Evolutionary conservation across 2,113 vertebrate species (phyloP), one percentile per base, ranked within the genome.

Genomic region (Phyllopteryx taeniolatus): DNA sequence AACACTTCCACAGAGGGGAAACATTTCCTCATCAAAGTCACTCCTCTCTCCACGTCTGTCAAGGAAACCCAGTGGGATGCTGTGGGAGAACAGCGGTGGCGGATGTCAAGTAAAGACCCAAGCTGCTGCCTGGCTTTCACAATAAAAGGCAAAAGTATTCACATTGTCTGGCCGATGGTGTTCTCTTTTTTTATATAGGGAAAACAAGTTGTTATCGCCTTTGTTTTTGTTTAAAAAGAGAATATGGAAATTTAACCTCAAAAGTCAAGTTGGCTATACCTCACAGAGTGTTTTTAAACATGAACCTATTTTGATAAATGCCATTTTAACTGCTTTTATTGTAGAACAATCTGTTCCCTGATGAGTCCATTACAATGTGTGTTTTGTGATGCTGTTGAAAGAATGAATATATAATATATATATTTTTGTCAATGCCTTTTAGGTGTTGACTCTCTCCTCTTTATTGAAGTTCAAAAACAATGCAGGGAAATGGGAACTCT

Each of bases 21-120:
- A 77, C 54, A 61, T 70, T 76, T 81, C 76, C 74, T 77, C 83
- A 87, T 88, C 78, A 88, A 89, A 92, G 87, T 82, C 81, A 22
- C 79, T 81, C 49, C 42, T 67, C 71, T 72, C 31, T 62, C n/a
- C 67, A 65, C 72, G 76, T 76, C 72, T 85, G 74, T 83, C 66
- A 78, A 73, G 70, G 79, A 88, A 82, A 57, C 84, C 77, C 83
- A 77, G 85, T 78, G 79, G 90, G 85, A 89, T 76, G 27, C 79
- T 76, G 69, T 79, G 75, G 71, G 44, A 83, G 76, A 85, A 70
- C 68, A 39, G 35, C 6, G 61, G 59, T 63, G 67, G 65, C 9
- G 51, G 78, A 76, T 85, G 74, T 75, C 27, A 31, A 70, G 76
- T 73, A 69, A 72, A 70, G 64, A 70, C 79, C 67, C 67, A 17